Evolutionary conservation across 1,140 invertebrate species (phyloP), one percentile per base, ranked within the genome.

Genomic region (Hermatobates lingyangjiaoensis): DNA sequence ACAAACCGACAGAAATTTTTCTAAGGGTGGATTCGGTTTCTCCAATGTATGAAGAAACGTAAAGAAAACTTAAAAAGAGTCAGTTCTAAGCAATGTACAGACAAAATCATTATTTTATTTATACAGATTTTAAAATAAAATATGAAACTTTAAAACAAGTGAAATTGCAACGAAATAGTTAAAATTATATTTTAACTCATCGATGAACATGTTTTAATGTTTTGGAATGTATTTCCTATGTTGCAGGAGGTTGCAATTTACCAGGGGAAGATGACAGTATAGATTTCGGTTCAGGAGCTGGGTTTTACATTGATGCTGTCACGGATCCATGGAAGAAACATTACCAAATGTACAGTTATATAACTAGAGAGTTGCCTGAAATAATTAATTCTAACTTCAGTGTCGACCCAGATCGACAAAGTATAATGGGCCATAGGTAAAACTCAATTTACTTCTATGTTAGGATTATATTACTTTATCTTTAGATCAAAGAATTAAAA

Each of bases 321-420:
- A 68, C 81, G 59, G 81, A 86, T 26, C 89, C 90, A 50, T 99
- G 93, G 92, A 82, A 82, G 34, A 81, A 78, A 47, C 81, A 98
- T 69, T 98, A 96, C 59, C 77, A 81, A 61, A 98, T 98, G 95
- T 97, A 82, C 60, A 89, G 84, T 42, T 98, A 98, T 62, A 69
- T 98, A n/a, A 91, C 87, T 7, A 76, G 79, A 59, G 95, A 98
- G 69, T 68, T 97, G 38, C 77, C 83, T 51, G 71, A 77, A 42
- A 51, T 95, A n/a, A 74, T 96, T 25, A 76, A 76, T 57, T 64
- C 68, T 2, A 81, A 86, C 61, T 87, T 91, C 60, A 75, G 75
- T 57, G 68, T 73, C 56, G 52, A 58, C 30, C 61, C 71, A 20
- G 71, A 72, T 3, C 73, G 71, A 58, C 74, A 81, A 57, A 83